Base-by-base conservation (phyloP, 2,888 invertebrate species). In the Ommatoiulus sabulosus region DNA sequence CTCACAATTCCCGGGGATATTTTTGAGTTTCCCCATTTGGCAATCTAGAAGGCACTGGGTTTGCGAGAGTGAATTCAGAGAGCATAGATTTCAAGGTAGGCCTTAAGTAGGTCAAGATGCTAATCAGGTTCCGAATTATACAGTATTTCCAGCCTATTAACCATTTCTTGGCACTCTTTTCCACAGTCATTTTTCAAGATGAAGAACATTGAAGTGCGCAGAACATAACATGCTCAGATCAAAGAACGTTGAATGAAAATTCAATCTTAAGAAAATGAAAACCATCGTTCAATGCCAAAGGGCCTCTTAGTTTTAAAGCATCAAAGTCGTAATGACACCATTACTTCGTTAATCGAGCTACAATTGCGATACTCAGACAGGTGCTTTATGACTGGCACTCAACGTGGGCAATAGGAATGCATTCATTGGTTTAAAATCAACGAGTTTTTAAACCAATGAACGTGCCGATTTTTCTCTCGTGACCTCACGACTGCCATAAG, bases 121-220 rank as follows among this genome's bases (percentile, higher is more conserved):
- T 80, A 80, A 80, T 80, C 35, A 80, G 80, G 80, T 24, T 35
- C 80, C 80, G 35, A 24, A 80, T 80, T 35, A 80, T 80, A 35
- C 35, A 35, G 35, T 35, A 80, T 80, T 80, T 80, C 35, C 80
- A 24, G 12, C 35, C 80, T 35, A 80, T 80, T 80, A 80, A 24
- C 72, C 72, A 24, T 72, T 72, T 72, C 24, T 72, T 72, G 72
- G 72, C 72, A 24, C 24, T 72, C 24, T 72, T 1, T 72, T 24
- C 72, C 72, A 72, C 72, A 24, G 24, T 72, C 24, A 24, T 72
- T 24, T 10, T 72, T 17, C 20, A 72, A 24, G 10, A 24, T 10
- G 72, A 72, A 24, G 10, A 8, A 24, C 72, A 3, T 24, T 72
- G 24, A 72, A 72, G 72, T 72, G 24, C 24, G 72, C 10, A 24